Base-by-base conservation (phyloP, 1,140 invertebrate species). In the Dendrolimus kikuchii region DNA sequence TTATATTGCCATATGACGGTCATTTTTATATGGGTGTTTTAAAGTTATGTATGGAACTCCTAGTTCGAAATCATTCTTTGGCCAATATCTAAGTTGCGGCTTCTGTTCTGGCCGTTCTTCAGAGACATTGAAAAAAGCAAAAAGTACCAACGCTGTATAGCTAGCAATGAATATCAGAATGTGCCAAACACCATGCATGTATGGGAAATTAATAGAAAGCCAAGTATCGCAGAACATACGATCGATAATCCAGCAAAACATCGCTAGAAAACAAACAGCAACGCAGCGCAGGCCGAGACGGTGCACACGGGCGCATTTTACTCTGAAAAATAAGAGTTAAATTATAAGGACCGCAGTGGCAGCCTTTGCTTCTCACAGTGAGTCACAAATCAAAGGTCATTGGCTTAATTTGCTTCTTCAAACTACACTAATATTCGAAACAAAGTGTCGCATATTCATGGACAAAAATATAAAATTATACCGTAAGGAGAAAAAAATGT, bases 141-240 rank as follows among this genome's bases (percentile, higher is more conserved):
- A 94, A 0, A 95, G 86, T 23, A 95, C 93, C 40, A 93, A 88
- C 6, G 91, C 91, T 5, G 92, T 92, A 57, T 94, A 94, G 46
- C 92, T 91, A 0, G 93, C 91, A 45, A 95, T 93, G 61, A 94
- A 94, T 61, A 94, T 94, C 43, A 95, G 90, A 10, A 95, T 86
- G 79, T 95, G 94, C 93, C 93, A 95, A 5, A 94, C 87, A 8
- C 92, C 93, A 77, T 95, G 94, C 61, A 95, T 85, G 81, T 95
- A 95, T 0, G 93, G 93, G 66, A 95, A 93, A 74, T 93, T 90
- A 10, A 94, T 88, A 6, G 90, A 89, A 0, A 92, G 89, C 93
- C 93, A 95, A 23, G 92, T 89, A 64, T 94, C 92, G 73, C 94
- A 95, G 76, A 94, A 93, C 59, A 94, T 79, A 36, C 92, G 86